These are phyloP conservation scores for Antheraea pernyi DNA, from an alignment of 1,140 invertebrate species.

Conservation along the genomic window DNA sequence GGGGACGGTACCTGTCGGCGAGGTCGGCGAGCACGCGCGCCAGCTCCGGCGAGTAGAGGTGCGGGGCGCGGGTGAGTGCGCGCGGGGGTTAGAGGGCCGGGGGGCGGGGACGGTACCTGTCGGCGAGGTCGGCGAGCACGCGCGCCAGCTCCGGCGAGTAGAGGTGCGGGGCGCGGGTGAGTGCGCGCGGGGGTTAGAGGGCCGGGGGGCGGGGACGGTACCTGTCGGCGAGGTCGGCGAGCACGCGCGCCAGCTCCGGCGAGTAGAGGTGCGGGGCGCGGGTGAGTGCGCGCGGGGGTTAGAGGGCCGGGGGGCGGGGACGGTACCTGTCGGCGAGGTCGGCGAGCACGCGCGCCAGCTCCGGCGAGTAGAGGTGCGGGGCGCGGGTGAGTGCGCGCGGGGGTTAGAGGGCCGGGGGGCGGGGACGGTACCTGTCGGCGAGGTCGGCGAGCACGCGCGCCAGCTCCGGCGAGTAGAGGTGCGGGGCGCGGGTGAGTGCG, in stretches of 20 bases:
- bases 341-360: conserved; percentile 83
- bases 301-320: conserved; percentile 16
- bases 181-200: conserved; percentile 72
- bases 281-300: conserved; percentile 80
- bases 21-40: no score
- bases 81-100: not conserved
- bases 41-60: no score
- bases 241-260: conserved; percentile 80
- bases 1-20: no score
- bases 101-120: conserved; percentile 58
- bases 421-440: conserved; percentile 78
- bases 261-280: conserved; percentile 80
- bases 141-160: conserved; percentile 81
- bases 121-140: conserved; percentile 83
- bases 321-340: conserved; percentile 81
- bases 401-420: not conserved
- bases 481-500: conserved; percentile 81
- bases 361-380: conserved; percentile 78
- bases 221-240: conserved; percentile 84
- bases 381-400: conserved; percentile 82
- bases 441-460: conserved; percentile 82
- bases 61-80: no score
- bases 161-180: conserved; percentile 80
- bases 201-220: conserved; percentile 18
- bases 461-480: conserved; percentile 80